Percentiles rank a stretch among this genome's conserved stretches.
Conservation (phyloP, 2,113 vertebrate genomes). For the Odocoileus virginianus region DNA sequence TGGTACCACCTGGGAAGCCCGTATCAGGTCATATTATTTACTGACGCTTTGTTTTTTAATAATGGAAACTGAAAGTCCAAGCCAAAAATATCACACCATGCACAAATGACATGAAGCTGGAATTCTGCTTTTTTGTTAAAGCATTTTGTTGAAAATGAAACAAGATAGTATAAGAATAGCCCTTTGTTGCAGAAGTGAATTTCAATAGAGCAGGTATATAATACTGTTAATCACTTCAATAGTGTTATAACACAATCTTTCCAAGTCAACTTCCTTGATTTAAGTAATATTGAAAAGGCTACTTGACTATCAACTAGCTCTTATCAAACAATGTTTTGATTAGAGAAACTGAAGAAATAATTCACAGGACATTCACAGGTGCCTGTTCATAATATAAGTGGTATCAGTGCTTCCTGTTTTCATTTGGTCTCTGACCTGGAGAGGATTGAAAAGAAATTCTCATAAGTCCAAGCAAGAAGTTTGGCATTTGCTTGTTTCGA, state of each 20-base stretch:
- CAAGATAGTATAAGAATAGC: conserved; percentile 34
- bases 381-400: conserved; percentile 16
- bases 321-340: conserved; percentile 59
- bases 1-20: not conserved
- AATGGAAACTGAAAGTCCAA: not conserved
- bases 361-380: conserved; percentile 8
- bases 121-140: conserved; percentile 13
- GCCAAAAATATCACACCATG: not conserved
- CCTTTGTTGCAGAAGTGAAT: conserved; percentile 46
- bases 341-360: conserved; percentile 44
- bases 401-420: not conserved
- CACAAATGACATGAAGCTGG: not conserved
- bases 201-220: conserved; percentile 42
- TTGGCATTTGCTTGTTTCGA: not conserved
- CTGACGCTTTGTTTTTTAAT: not conserved
- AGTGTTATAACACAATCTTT: conserved; percentile 33
- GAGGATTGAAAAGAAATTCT: not conserved
- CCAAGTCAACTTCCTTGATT: conserved; percentile 56
- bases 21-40: not conserved
- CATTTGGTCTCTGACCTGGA: conserved; percentile 25
- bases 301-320: conserved; percentile 53
- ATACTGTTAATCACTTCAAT: conserved; percentile 41
- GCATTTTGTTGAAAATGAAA: conserved; percentile 39
- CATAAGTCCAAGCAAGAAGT: not conserved
- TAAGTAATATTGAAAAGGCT: conserved; percentile 54